A percentile compares a stretch with the other conserved stretches of the same genome.
Evolutionary conservation across 2,113 vertebrate species (phyloP).

Genomic region (Hippocampus abdominalis): DNA sequence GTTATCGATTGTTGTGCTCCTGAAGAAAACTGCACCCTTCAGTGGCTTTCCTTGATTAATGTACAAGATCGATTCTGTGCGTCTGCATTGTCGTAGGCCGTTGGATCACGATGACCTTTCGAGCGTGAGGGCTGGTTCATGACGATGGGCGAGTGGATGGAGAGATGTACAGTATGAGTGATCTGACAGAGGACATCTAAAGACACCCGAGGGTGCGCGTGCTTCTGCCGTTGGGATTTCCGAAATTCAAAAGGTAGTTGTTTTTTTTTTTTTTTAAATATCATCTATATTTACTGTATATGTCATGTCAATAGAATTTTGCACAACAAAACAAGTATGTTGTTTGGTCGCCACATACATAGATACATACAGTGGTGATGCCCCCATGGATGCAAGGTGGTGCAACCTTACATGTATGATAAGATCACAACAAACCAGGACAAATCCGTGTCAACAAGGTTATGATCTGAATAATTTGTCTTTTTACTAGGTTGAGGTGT

Average conservation of each 20-base stretch:
- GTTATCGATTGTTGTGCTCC: not conserved
- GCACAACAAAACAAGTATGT: slow-evolving; percentile 50
- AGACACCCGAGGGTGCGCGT: slow-evolving; percentile 34
- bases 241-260: slow-evolving; percentile 10
- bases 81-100: not conserved
- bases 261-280: slow-evolving; percentile 15
- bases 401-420: slow-evolving; percentile 62
- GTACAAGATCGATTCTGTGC: not conserved
- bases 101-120: not conserved
- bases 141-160: slow-evolving; percentile 23
- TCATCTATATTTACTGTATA: not conserved
- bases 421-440: slow-evolving; percentile 58
- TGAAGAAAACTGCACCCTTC: not conserved
- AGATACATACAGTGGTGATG: slow-evolving; percentile 81
- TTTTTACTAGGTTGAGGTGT: not conserved
- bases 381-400: slow-evolving; percentile 75
- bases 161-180: slow-evolving; percentile 27
- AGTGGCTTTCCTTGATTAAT: not conserved
- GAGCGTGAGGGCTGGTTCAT: slow-evolving; percentile 3
- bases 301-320: slow-evolving; percentile 14
- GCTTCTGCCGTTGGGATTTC: slow-evolving; percentile 13
- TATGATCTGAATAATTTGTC: slow-evolving; percentile 5
- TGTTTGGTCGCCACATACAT: slow-evolving; percentile 71
- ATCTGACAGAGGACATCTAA: slow-evolving; percentile 53
- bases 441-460: slow-evolving; percentile 55